phyloP scores from a whole-genome alignment of 2,113 vertebrate genomes.

The Caranx melampygus region DNA sequence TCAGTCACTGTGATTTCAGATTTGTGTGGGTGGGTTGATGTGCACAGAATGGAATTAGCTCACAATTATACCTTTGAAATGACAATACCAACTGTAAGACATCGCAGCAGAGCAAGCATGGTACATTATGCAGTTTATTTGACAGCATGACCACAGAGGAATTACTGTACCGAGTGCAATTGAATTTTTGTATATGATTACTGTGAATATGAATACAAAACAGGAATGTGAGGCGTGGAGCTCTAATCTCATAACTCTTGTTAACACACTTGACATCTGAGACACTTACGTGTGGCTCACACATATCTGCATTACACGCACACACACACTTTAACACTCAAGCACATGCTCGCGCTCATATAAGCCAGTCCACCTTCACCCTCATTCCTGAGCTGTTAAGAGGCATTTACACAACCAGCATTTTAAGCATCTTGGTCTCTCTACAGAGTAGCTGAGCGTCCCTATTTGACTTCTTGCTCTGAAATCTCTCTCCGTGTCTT shows the following conservation, averaged over 20 bases:
- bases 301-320: slow-evolving; percentile 17
- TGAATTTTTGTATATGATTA: background rate
- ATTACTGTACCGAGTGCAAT: background rate
- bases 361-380: slow-evolving; percentile 19
- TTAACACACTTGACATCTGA: slow-evolving; percentile 20
- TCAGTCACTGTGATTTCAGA: slow-evolving; percentile 38
- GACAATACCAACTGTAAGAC: slow-evolving; percentile 15
- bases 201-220: background rate
- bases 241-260: background rate
- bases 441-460: background rate
- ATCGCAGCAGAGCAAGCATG: background rate
- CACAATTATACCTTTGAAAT: slow-evolving; percentile 44
- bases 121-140: background rate
- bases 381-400: slow-evolving; percentile 44
- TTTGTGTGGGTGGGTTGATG: slow-evolving; percentile 51
- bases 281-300: background rate
- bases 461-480: slow-evolving; percentile 27
- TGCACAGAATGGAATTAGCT: slow-evolving; percentile 44
- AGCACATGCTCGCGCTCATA: background rate
- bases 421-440: slow-evolving; percentile 42
- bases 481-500: slow-evolving; percentile 31
- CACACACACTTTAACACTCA: background rate
- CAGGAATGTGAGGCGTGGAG: background rate
- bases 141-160: background rate
- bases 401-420: slow-evolving; percentile 56